These are phyloP conservation scores for Wasmannia auropunctata DNA, from an alignment of 1,140 invertebrate genomes.

Conservation along the genomic window DNA sequence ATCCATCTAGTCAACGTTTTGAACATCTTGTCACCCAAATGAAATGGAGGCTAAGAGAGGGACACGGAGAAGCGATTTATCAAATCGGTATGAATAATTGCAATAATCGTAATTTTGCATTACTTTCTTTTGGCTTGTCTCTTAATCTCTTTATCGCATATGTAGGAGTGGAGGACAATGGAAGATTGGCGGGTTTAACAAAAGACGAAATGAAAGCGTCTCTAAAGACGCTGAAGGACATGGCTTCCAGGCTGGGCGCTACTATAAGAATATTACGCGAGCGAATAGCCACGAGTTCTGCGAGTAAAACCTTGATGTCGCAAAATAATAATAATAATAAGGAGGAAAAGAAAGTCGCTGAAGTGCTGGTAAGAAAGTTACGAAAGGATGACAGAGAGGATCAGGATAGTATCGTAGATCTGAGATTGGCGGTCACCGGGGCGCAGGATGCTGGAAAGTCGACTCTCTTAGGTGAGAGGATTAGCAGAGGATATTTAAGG, in stretches of 20 bases:
- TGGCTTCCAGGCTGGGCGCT: slow-evolving; percentile 94
- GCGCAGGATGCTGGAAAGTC: slow-evolving; percentile 97
- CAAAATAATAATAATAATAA: slow-evolving; percentile 74
- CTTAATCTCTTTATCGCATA: background rate
- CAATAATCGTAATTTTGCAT: background rate
- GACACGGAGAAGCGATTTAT: slow-evolving; percentile 97
- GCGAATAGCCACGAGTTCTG: slow-evolving; percentile 82
- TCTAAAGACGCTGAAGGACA: slow-evolving; percentile 92
- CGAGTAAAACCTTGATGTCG: slow-evolving; percentile 82
- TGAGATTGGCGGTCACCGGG: slow-evolving; percentile 96
- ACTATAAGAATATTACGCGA: slow-evolving; percentile 90
- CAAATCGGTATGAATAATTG: slow-evolving; percentile 89
- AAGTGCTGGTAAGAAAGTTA: slow-evolving; percentile 96
- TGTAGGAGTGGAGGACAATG: slow-evolving; percentile 95
- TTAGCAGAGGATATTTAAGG: slow-evolving; percentile 75
- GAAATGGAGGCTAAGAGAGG: slow-evolving; percentile 95
- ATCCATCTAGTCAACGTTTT: slow-evolving; percentile 93
- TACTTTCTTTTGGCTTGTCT: slow-evolving; percentile 10
- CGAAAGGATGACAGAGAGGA: slow-evolving; percentile 92
- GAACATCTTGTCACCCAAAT: slow-evolving; percentile 96
- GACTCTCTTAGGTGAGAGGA: slow-evolving; percentile 89
- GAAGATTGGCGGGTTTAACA: slow-evolving; percentile 92
- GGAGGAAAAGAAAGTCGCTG: slow-evolving; percentile 87
- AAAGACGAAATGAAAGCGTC: slow-evolving; percentile 93
- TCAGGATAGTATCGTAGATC: slow-evolving; percentile 93